Base-by-base conservation (phyloP, 1,140 invertebrate genomes). In the Radopholus similis region DNA sequence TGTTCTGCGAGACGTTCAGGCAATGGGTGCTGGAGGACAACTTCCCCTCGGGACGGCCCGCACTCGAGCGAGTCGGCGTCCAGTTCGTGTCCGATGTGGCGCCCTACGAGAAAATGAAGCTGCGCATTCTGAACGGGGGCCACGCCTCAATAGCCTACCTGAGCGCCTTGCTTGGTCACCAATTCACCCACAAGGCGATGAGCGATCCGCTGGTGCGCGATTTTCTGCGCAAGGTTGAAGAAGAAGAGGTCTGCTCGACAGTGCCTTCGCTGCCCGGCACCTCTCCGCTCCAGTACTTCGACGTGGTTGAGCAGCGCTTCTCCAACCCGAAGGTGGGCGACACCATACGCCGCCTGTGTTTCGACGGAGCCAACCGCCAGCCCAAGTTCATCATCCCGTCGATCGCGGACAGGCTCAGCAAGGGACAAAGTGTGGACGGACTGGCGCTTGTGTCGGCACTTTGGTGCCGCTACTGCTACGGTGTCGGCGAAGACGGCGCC, bases 1-100 rank as follows among this genome's bases (percentile, higher is more conserved):
- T 51, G 47, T 51, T 21, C 15, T 51, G 47, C 30, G 47, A 51
- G 30, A 51, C 2, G 6, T 51, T 51, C 47, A 51, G 30, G 15
- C 47, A 51, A 4, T 51, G 47, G 47, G 47, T 51, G 47, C 15
- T 51, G 47, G 47, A 51, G 47, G 47, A 51, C 47, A 51, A 51
- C 30, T 51, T 51, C 47, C 18, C n/a, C 15, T 21, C 47, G 1
- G 47, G 47, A 26, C 47, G 47, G 3, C 47, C 47, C 9, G 47
- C 18, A 51, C 47, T 51, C 30, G 47, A 51, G 30, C 3, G 30
- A 28, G 47, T 51, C 23, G 47, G 47, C 21, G 47, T 51, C 15
- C 18, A 51, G 30, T 51, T 51, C 30, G 47, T 51, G 23, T 28
- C 47, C 23, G 47, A 51, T 15, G 47, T 51, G 47, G 30, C 47